Base-by-base conservation (phyloP, 2,113 vertebrate genomes). In the Pogonocichla stellata region DNA sequence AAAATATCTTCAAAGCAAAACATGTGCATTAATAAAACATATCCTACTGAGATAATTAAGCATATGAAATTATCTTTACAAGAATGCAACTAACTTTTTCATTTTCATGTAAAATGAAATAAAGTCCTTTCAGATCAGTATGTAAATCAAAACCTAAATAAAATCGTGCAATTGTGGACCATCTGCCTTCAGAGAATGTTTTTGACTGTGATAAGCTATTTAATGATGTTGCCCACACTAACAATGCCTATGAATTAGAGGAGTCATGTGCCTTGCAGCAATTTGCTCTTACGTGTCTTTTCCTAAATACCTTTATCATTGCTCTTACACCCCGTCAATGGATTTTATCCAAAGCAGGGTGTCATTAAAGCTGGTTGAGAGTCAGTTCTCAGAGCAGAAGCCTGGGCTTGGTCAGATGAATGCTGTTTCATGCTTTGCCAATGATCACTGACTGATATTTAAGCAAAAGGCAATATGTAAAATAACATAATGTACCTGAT, bases 101-200 rank as follows among this genome's bases (percentile, higher is more conserved):
- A 57, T 95, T 86, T 87, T 66, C 5, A n/a, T 71, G 23, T 62
- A 58, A 93, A 90, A 90, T 65, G 29, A 88, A 92, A 80, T 45
- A 61, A 80, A 85, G 16, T 51, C 8, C 48, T 71, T 91, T 85
- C 38, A 87, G 53, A 90, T 34, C 31, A 61, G 20, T 45, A 70
- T 72, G 65, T 72, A 93, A 95, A 92, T 91, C 40, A 81, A 95
- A 91, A 78, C 19, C 64, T 88, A 84, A 81, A 93, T 60, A 87
- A 93, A 95, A 85, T 77, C 19, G 36, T 48, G 18, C 16, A 25
- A 28, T 91, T 81, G 34, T 62, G 89, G 83, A 60, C 70, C 84
- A 92, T 91, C 91, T 95, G 80, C 50, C 94, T 94, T n/a, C 66
- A 92, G 73, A 86, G 53, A 87, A 89, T 0, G 1, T 79, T 87